Conservation (phyloP, 2,113 vertebrate genomes). For the Engraulis encrasicolus region DNA sequence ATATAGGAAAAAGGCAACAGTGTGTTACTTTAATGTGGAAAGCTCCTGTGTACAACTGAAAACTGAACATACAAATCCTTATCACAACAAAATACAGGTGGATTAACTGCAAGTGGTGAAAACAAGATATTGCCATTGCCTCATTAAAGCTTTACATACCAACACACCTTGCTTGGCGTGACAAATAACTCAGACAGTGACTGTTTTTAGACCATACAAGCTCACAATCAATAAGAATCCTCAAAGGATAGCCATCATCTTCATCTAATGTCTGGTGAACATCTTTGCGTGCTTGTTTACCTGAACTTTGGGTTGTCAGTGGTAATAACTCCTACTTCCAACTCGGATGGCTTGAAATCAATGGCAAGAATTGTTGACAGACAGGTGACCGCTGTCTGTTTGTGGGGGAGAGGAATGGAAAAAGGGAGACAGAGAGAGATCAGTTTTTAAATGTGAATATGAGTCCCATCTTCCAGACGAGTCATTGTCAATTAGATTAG, state of each 20-base stretch:
- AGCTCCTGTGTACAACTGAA: background rate
- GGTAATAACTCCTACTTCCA: conserved; percentile 86
- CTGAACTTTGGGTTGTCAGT: conserved; percentile 87
- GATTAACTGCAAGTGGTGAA: no score
- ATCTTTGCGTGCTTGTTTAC: conserved; percentile 61
- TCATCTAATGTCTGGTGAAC: background rate
- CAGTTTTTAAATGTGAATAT: background rate
- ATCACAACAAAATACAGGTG: no score
- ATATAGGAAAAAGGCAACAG: conserved; percentile 42
- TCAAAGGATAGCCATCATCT: no score
- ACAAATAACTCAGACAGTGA: no score
- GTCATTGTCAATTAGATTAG: background rate
- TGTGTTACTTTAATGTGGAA: background rate
- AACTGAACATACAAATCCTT: background rate
- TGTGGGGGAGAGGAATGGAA: conserved; percentile 31
- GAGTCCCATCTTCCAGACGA: background rate
- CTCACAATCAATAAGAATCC: no score
- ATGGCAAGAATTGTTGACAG: conserved; percentile 87
- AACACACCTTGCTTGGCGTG: no score
- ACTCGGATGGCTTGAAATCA: conserved; percentile 89
- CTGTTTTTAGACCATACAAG: no score
- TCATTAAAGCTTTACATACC: no score
- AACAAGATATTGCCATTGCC: no score
- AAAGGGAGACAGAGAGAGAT: background rate
- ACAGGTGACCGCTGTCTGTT: conserved; percentile 86